Base-by-base conservation (phyloP, 2,113 vertebrate species). In the Syngnathus floridae region DNA sequence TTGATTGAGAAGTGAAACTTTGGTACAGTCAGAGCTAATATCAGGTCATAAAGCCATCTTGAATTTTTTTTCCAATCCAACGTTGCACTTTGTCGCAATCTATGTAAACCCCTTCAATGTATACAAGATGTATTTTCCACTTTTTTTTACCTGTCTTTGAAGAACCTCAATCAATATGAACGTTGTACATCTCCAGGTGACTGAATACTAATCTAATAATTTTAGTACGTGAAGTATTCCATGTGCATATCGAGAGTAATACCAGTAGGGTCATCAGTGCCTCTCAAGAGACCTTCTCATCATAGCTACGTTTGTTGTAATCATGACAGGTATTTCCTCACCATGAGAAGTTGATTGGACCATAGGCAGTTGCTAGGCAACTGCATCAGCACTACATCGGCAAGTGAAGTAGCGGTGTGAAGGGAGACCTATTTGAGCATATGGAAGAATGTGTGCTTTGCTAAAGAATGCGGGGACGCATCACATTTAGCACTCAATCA, bases 361-460 rank as follows among this genome's bases (percentile, higher is more conserved):
- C 80, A 76, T 85, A 75, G 80, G 70, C 43, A 60, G 90, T 91
- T 91, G 88, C 89, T 85, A 90, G 77, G 90, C 86, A 90, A 91
- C 89, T 76, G 79, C 74, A 75, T 84, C 76, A 69, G 77, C 67
- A 83, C 86, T 81, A 74, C 71, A 55, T 66, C 70, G 72, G 66
- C 56, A 71, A 84, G 78, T 79, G 68, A 74, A 83, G 73, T 46
- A 83, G 76, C 60, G 60, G 16, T 65, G 45, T 45, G 70, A 16
- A 72, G 58, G 60, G 57, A 48, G 61, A 78, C 60, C 75, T 68
- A 72, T 79, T 72, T 81, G 12, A 57, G 49, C 70, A 74, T 70
- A 49, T 43, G 60, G 41, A 69, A 67, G 65, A 66, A 76, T 48
- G 54, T 69, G 17, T 37, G 9, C 38, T 75, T 62, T 64, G 19